These are phyloP conservation scores for Alviniconcha marisindica DNA, from an alignment of 1,140 invertebrate genomes.

Conservation along the genomic window DNA sequence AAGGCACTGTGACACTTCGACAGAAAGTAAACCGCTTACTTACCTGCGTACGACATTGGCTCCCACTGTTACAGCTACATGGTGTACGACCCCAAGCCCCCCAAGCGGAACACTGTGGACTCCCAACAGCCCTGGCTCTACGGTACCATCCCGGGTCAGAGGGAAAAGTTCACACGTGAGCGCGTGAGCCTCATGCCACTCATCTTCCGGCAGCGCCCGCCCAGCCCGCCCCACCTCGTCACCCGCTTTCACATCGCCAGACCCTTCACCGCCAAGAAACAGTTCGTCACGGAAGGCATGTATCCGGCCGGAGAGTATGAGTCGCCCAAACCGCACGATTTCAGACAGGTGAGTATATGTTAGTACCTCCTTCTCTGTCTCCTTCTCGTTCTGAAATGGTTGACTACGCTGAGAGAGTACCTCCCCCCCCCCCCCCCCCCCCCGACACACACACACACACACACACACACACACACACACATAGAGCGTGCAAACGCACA, in stretches of 20 bases:
- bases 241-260: constrained; percentile 63
- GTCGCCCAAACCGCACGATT: constrained; percentile 69
- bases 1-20: too few species aligned
- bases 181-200: constrained; percentile 52
- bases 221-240: constrained; percentile 46
- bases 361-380: too few species aligned
- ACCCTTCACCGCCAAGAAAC: constrained; percentile 70
- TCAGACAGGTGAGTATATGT: constrained; percentile 71
- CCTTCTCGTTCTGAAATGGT: too few species aligned
- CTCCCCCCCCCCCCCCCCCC: neutral
- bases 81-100: constrained; percentile 70
- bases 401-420: too few species aligned
- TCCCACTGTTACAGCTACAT: constrained; percentile 50
- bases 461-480: neutral
- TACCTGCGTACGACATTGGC: too few species aligned
- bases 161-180: constrained; percentile 53
- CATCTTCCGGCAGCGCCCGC: constrained; percentile 43
- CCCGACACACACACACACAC: constrained; percentile 1
- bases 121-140: constrained; percentile 72
- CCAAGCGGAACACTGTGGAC: constrained; percentile 69
- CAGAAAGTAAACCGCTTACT: too few species aligned
- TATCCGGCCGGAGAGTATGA: constrained; percentile 57
- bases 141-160: constrained; percentile 64
- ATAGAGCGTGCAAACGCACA: neutral
- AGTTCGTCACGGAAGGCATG: constrained; percentile 66